Evolutionary conservation across 2,113 vertebrate genomes (phyloP), one percentile per base, ranked within the genome.

Genomic region (Cinclus mexicanus): DNA sequence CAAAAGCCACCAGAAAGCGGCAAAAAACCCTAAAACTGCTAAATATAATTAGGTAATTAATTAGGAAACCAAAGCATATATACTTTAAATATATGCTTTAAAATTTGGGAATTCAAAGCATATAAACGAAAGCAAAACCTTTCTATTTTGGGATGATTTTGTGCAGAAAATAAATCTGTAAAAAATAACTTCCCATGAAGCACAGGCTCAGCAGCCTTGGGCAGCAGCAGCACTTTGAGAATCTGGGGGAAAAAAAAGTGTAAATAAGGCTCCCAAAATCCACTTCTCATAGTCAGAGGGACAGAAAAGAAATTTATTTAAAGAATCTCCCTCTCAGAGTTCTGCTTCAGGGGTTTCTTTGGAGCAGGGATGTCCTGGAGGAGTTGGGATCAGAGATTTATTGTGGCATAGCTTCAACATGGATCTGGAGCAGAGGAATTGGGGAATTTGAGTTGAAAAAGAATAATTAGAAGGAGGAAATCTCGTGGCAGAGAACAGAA

Each of bases 11-110:
- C 65, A 84, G 67, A 79, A 91, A 68, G 61, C 14, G 16, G 84
- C 64, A 94, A 90, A 86, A 65, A 39, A n/a, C 1, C 28, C 31
- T 39, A 64, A 59, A 70, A 56, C 28, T 74, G 68, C 77, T 87
- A 76, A 92, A 91, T 63, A 77, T 94, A 95, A 96, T 95, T 46
- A 60, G 20, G 61, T n/a, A 12, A 79, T 93, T 94, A 88, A 96
- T 91, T 78, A 91, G 18, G 59, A 35, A 28, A 72, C 31, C 53
- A 46, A 76, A 89, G 50, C 53, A 39, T 79, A 37, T 37, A 37
- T 83, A 26, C 29, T 70, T 37, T 37, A 37, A 71, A 93, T 63
- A 22, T 5, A 25, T 47, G n/a, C 31, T 89, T 79, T 49, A 53
- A 71, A 89, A 79, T 71, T 83, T 16, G 29, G 74, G 75, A 60